Conservation (phyloP, 2,888 invertebrate genomes). For the Cylloceria caligata region DNA sequence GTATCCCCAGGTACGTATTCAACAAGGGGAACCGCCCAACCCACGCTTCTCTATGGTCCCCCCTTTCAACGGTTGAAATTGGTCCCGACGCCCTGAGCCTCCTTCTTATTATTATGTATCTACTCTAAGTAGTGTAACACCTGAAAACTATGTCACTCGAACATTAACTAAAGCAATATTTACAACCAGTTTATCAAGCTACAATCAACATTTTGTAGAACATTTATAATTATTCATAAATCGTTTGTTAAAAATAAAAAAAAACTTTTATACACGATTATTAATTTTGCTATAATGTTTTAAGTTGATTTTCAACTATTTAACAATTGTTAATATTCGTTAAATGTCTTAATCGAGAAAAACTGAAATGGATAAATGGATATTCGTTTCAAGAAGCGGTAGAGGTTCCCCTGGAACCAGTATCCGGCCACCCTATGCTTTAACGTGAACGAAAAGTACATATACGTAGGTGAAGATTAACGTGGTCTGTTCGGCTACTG, state of each 20-base stretch:
- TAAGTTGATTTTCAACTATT: too few species aligned
- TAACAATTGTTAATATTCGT: not conserved
- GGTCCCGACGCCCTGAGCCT: slow-evolving; percentile 6
- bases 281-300: not conserved
- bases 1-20: slow-evolving; percentile 74
- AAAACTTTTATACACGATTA: not conserved
- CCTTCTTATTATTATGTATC: not conserved
- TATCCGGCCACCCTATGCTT: too few species aligned
- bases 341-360: not conserved
- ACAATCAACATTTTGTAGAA: not conserved
- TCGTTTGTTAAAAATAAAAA: not conserved
- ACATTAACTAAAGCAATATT: not conserved
- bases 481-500: too few species aligned
- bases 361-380: not conserved
- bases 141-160: not conserved
- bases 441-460: too few species aligned
- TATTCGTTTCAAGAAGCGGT: not conserved
- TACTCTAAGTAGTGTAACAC: not conserved
- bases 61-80: not conserved
- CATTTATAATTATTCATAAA: not conserved
- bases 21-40: slow-evolving; percentile 55
- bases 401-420: too few species aligned
- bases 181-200: not conserved
- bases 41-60: not conserved
- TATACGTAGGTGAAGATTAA: too few species aligned